Base-by-base conservation (phyloP, 2,888 invertebrate genomes). In the Dermolepida albohirtum region DNA sequence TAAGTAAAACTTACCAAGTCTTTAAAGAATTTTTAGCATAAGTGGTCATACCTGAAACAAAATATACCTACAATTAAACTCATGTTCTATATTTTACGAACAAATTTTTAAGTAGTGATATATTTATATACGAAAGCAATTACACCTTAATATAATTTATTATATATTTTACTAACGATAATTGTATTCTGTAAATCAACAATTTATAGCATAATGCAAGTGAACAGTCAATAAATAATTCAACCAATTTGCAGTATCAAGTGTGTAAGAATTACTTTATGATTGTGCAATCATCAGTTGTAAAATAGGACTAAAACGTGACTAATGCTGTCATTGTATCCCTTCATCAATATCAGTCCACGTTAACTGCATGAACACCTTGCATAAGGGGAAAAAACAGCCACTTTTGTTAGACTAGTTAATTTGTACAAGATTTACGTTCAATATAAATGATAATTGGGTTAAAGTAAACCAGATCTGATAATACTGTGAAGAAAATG, bases 351-450 rank as follows among this genome's bases (percentile, higher is more conserved):
- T 40, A 55, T 17, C 11, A 29, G 40, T 16, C 2, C 14, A 7
- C 17, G 41, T 17, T 17, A 40, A n/a, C n/a, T 43, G 43, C 27
- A n/a, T n/a, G n/a, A n/a, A 14, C 34, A 57, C 57, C 12, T 57
- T 22, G n/a, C 10, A 22, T 44, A 11, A 17, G 7, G 22, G n/a
- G 12, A 43, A 43, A 55, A 22, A 47, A 8, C 17, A 22, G 43
- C 10, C 27, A 57, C 16, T 22, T 49, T 49, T 27, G 22, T 57
- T 57, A 22, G 27, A 12, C 57, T 41, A 57, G 55, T 27, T 57
- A 57, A 57, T 57, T 57, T 27, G 57, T 12, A 22, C 27, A 41
- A 57, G 44, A 57, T 57, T 43, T 57, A 57, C 41, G 27, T 57
- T 57, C 41, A 41, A 57, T 22, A 22, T 43, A 43, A 12, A 27